Evolutionary conservation across 2,888 invertebrate species (phyloP), one percentile per base, ranked within the genome.

Genomic region (Schizaphis graminum): DNA sequence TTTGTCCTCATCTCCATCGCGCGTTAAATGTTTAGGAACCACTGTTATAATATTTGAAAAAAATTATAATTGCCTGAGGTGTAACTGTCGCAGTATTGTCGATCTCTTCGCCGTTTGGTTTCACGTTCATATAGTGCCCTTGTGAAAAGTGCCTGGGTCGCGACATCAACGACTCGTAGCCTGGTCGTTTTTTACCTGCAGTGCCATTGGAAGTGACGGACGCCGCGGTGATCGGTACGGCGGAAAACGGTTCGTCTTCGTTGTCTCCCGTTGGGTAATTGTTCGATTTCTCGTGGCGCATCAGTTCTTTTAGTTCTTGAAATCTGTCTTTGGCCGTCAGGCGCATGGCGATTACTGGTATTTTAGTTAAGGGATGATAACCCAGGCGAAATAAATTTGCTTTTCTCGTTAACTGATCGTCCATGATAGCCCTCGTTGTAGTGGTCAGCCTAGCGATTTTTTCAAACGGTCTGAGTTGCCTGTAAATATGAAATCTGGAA

Each of bases 251-350:
- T 0, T 85, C 93, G 44, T 47, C 53, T 0, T 53, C 86, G 7
- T 8, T 7, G 41, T 61, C 49, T 8, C 24, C 67, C 5, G 16
- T 24, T 7, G 24, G 49, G 35, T 57, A 41, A 8, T 49, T 24
- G 21, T 87, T 90, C 1, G 97, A 97, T 89, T 98, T 97, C 95
- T 98, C 98, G 57, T 97, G 97, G 92, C 97, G 97, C 95, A 98
- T 97, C 95, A 98, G 95, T 95, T 98, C 98, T 96, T 98, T 98
- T 92, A 98, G 96, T 95, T 97, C 97, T 95, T 98, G 97, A 95
- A 98, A 98, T 35, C 91, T 47, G 28, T 94, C 86, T 53, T 94
- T 94, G 67, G 94, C 11, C 47, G 67, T 91, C 21, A 91, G 28
- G 3, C 91, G 94, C 94, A 90, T 94, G 16, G 93, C n/a, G 24